phyloP scores from a whole-genome alignment of 2,113 vertebrate genomes.

The Peucedramus taeniatus region DNA sequence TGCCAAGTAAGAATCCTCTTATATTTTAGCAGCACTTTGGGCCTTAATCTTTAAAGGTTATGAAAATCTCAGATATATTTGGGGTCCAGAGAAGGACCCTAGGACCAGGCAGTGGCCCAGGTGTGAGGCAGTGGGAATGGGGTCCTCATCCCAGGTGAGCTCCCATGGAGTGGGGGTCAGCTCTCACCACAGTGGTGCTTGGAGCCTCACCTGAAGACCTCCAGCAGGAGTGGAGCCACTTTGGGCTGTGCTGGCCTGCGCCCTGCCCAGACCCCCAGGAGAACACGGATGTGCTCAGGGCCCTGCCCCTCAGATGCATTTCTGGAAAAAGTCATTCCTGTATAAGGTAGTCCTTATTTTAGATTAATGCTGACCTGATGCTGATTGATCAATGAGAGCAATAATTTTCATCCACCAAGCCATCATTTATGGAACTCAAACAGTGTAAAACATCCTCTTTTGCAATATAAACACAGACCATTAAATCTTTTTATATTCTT shows the following conservation, averaged over 20 bases:
- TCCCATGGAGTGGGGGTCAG: rapidly evolving
- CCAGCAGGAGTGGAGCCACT: neutral
- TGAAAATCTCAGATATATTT: neutral
- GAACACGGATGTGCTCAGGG: rapidly evolving
- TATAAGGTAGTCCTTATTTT: neutral
- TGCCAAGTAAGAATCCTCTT: neutral
- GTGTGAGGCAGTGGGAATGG: neutral
- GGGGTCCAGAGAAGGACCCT: neutral
- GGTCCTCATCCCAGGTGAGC: neutral
- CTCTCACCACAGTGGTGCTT: rapidly evolving
- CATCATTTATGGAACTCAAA: neutral
- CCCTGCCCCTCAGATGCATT: neutral
- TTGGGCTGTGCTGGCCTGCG: neutral
- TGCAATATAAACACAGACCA: neutral
- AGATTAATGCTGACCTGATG: neutral
- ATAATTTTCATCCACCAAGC: neutral
- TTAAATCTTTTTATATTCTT: neutral
- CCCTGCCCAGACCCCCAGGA: neutral
- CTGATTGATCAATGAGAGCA: neutral
- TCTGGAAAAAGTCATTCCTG: neutral
- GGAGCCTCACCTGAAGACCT: neutral
- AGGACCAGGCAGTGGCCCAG: neutral
- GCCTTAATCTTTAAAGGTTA: neutral
- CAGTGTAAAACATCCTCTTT: neutral
- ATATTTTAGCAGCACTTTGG: neutral